Evolutionary conservation across 2,888 invertebrate genomes (phyloP), one percentile per base, ranked within the genome.

Genomic region (Amorpha juglandis): DNA sequence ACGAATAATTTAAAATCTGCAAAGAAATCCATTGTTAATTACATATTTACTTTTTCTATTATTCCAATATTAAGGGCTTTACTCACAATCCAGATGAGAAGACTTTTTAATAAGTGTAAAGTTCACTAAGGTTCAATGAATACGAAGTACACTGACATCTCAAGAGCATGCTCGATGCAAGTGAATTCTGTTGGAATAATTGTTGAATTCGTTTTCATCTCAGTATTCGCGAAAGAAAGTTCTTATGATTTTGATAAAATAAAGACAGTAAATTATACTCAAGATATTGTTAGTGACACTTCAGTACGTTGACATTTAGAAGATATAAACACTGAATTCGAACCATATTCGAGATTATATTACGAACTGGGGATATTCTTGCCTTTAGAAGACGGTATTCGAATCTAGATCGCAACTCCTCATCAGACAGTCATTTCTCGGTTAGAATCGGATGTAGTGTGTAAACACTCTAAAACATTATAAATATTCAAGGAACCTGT

Each of bases 61-160:
- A 3, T 48, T 48, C 3, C n/a, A n/a, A 48, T 19, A 35, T 7
- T 35, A 33, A 53, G 33, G 16, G n/a, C 16, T 33, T 51, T 21
- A 16, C 14, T 8, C n/a, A 35, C n/a, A 16, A 35, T 9, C 27
- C 27, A 35, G 35, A 35, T 55, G 16, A 12, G 51, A 21, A 27
- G 9, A 33, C 53, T 16, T n/a, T 55, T 55, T 55, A 55, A 55
- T 55, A 55, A 35, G 35, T 55, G 9, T 21, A 12, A 33, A 55
- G 53, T 35, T 35, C 53, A 35, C 53, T 55, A 14, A n/a, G 9
- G 53, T 55, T 55, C 35, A 55, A 55, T 35, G 53, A 55, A 55
- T 35, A 48, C 14, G 45, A 51, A 51, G 53, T 8, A 35, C 35
- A 55, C 53, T 55, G n/a, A 55, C 51, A 21, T 51, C 51, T 51